Evolutionary conservation across 2,888 invertebrate species (phyloP).

Genomic region (Syritta pipiens): DNA sequence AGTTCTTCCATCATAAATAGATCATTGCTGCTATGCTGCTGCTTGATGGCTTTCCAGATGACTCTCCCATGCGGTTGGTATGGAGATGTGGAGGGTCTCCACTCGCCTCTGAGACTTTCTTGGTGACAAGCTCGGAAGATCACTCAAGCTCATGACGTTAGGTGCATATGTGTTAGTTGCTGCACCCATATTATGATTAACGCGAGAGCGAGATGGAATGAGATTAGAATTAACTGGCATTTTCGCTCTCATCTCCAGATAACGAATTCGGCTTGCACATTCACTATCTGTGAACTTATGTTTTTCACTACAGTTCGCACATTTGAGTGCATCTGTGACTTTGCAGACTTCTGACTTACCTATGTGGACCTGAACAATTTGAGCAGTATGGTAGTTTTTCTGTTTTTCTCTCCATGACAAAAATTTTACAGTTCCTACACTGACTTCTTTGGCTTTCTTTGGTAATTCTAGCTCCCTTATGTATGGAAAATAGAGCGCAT

Average conservation of each 20-base stretch:
- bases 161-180: neutral
- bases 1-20: constrained; percentile 21
- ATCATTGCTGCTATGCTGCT: too few relatives aligned
- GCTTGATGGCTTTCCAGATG: too few relatives aligned
- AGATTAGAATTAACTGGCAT: neutral
- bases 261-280: neutral
- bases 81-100: neutral
- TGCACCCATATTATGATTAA: neutral
- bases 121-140: neutral
- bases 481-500: constrained; percentile 16
- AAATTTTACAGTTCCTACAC: neutral
- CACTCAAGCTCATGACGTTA: neutral
- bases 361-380: too few relatives aligned
- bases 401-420: neutral
- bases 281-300: neutral
- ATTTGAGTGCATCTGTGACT: neutral
- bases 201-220: neutral
- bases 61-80: too few relatives aligned
- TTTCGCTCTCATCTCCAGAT: neutral
- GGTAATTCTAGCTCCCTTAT: neutral
- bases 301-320: neutral
- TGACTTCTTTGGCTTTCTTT: neutral
- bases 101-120: neutral
- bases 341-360: neutral
- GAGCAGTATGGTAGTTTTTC: neutral